Evolutionary conservation across 2,797 vertebrate genomes (phyloP), one percentile per base, ranked within the genome.

Genomic region (Squalus acanthias): DNA sequence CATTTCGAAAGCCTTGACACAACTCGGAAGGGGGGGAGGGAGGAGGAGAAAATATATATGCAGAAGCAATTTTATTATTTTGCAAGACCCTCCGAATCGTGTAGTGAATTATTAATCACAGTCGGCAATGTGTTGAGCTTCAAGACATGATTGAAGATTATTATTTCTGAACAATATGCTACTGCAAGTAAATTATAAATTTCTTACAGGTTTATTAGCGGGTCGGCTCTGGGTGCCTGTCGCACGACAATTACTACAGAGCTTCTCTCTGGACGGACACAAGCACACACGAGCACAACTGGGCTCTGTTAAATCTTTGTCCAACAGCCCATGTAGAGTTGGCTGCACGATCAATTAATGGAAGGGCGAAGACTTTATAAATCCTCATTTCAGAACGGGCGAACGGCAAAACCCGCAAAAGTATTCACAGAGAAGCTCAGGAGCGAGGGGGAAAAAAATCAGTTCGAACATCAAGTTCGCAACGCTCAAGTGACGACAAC

Each of bases 1-100:
- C 88, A 89, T 82, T 95, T 63, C 69, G 94, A 96, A 96, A 74
- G 12, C 57, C n/a, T 92, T 95, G 57, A 96, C 22, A 74, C 97
- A 97, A 96, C 96, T 85, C 39, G 13, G 57, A 13, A 9, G 1
- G 5, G 1, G 91, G 63, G 1, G 63, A 29, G 29, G 57, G 57
- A 57, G 24, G 29, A 29, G 33, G 29, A 1, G 53, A 8, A 24
- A 10, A 67, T 15, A 65, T 10, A 13, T 10, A 95, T 5, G 53
- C 94, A 33, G 22, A 22, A 74, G 69, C n/a, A 74, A 74, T 74
- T 95, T 53, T 74, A 46, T 74, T 74, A 33, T 74, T 53, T 57
- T 24, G 22, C 69, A 74, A 95, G 94, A 95, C 69, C 94, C 94
- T 95, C 70, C 70, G 33, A 95, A 95, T 95, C 69, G 15, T 69